Conservation (phyloP, 1,140 invertebrate species). For the Aphelinus certus region DNA sequence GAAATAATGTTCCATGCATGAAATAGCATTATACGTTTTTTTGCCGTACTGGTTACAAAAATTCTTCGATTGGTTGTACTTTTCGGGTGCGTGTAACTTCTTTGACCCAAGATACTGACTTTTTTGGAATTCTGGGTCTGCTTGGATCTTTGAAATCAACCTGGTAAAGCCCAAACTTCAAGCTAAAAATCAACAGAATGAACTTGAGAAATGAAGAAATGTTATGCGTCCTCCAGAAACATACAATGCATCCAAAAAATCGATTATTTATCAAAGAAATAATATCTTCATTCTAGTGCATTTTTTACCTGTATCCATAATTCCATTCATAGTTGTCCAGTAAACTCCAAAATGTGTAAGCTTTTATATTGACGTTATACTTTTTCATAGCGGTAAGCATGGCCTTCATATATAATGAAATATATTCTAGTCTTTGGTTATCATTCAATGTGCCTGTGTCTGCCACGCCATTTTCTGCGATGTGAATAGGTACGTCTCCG, state of each 20-base stretch:
- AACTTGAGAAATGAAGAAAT: not conserved
- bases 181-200: conserved; percentile 56
- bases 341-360: conserved; percentile 79
- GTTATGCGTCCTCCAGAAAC: not conserved
- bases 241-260: not conserved
- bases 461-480: conserved; percentile 79
- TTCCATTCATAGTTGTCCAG: conserved; percentile 86
- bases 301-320: conserved; percentile 71
- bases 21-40: no score
- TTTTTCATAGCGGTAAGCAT: conserved; percentile 47
- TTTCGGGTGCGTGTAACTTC: conserved; percentile 64
- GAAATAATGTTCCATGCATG: no score
- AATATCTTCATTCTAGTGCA: not conserved
- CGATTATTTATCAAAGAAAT: not conserved
- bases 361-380: conserved; percentile 33
- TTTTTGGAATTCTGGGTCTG: conserved; percentile 74
- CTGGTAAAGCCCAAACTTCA: conserved; percentile 79
- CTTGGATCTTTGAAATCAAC: conserved; percentile 77
- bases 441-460: conserved; percentile 70
- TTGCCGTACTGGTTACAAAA: no score
- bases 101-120: conserved; percentile 72
- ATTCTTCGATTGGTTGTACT: conserved; percentile 15
- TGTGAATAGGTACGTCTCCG: conserved; percentile 69
- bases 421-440: conserved; percentile 63
- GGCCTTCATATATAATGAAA: conserved; percentile 64